Percentiles rank a stretch among this genome's conserved stretches.
Evolutionary conservation across 2,888 invertebrate species (phyloP).

Genomic region (Lamproptera curius): DNA sequence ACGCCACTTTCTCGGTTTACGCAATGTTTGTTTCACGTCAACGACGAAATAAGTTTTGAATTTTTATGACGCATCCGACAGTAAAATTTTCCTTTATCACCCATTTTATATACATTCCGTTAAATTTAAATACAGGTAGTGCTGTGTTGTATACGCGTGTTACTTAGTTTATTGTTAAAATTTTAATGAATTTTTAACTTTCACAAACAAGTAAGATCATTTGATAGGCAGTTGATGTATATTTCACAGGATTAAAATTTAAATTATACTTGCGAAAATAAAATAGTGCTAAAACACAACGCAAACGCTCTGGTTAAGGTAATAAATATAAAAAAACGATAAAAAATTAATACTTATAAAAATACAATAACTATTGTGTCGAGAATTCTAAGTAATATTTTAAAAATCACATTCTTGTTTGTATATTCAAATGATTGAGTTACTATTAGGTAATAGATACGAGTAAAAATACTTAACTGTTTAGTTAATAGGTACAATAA

Average conservation of each 20-base stretch:
- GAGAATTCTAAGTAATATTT: neutral
- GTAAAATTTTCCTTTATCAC: constrained; percentile 13
- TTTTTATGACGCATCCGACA: constrained; percentile 16
- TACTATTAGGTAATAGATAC: neutral
- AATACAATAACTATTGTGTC: neutral
- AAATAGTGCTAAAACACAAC: neutral
- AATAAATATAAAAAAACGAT: too few relatives aligned
- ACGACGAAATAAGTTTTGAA: constrained; percentile 15
- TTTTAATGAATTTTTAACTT: neutral
- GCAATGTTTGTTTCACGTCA: constrained; percentile 13
- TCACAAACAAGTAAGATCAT: neutral
- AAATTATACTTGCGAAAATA: neutral
- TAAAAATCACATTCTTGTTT: neutral
- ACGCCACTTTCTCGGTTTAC: constrained; percentile 12
- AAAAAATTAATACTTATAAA: neutral
- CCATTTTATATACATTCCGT: constrained; percentile 13
- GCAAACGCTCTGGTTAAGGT: too few relatives aligned
- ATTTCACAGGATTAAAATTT: neutral
- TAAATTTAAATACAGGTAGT: constrained; percentile 9
- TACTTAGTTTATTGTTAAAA: constrained; percentile 3
- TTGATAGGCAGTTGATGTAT: neutral
- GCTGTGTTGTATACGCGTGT: neutral
- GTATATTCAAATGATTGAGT: neutral
- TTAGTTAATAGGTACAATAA: neutral
- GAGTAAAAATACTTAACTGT: neutral